These are phyloP conservation scores for Antigone vipio DNA, from an alignment of 2,113 vertebrate genomes.

Conservation along the genomic window DNA sequence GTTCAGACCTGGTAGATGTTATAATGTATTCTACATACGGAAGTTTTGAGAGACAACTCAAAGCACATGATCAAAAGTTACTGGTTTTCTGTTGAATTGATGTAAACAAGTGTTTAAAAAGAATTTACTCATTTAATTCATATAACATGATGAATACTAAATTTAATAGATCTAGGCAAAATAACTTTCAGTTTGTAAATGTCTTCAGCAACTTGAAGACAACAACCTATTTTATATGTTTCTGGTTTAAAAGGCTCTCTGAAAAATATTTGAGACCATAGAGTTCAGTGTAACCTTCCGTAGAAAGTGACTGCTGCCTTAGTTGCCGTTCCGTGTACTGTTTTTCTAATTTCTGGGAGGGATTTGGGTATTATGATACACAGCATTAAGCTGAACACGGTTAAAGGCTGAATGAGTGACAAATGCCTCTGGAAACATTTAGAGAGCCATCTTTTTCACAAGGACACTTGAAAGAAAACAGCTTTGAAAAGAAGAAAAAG, in stretches of 20 bases:
- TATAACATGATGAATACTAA: background rate
- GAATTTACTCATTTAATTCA: background rate
- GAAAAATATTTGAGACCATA: background rate
- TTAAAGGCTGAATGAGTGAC: background rate
- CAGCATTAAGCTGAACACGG: background rate
- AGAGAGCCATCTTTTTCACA: background rate
- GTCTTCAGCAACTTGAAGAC: background rate
- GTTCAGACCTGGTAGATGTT: background rate
- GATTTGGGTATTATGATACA: background rate
- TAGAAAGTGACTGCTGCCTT: background rate
- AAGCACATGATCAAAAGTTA: background rate
- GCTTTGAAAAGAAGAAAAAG: background rate
- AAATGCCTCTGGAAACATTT: background rate
- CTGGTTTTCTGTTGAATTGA: background rate
- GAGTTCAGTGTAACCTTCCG: background rate
- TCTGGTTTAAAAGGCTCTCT: background rate
- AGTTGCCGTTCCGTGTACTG: background rate
- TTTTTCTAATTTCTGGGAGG: background rate
- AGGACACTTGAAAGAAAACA: background rate
- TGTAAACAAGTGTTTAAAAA: background rate
- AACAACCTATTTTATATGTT: accelerated
- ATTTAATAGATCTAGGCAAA: background rate
- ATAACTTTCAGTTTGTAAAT: background rate
- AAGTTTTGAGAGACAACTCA: background rate
- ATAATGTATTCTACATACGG: background rate